These are phyloP conservation scores for Sericinus montela DNA, from an alignment of 2,888 invertebrate genomes.

Conservation along the genomic window DNA sequence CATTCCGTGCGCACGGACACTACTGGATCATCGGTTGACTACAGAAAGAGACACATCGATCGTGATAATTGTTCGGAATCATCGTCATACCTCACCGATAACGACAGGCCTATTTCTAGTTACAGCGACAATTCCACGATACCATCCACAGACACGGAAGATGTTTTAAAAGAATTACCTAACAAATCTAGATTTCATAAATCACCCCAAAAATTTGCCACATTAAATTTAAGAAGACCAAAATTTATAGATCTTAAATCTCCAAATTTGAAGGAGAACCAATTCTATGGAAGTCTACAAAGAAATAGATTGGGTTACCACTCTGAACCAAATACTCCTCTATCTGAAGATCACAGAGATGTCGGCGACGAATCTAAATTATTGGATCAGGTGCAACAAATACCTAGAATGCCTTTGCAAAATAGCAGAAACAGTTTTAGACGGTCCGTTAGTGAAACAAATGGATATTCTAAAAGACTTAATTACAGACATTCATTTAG, in stretches of 20 bases:
- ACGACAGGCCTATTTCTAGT: slow-evolving; percentile 72
- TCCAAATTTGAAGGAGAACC: slow-evolving; percentile 47
- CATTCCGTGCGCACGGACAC: slow-evolving; percentile 69
- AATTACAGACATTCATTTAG: slow-evolving; percentile 74
- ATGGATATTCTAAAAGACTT: slow-evolving; percentile 67
- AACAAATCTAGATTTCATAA: slow-evolving; percentile 70
- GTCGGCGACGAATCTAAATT: slow-evolving; percentile 55
- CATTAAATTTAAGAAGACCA: slow-evolving; percentile 66
- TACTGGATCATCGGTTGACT: slow-evolving; percentile 63
- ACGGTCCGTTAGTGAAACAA: slow-evolving; percentile 69
- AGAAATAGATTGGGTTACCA: slow-evolving; percentile 69
- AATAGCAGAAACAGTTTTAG: slow-evolving; percentile 67
- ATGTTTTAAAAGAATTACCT: slow-evolving; percentile 69
- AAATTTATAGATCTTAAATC: slow-evolving; percentile 69
- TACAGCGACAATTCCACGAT: slow-evolving; percentile 74
- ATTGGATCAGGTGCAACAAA: slow-evolving; percentile 63
- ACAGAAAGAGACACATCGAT: slow-evolving; percentile 69
- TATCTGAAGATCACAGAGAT: slow-evolving; percentile 50
- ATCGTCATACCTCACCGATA: slow-evolving; percentile 71
- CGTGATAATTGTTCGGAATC: slow-evolving; percentile 76
- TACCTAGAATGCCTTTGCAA: slow-evolving; percentile 68
- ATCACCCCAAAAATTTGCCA: slow-evolving; percentile 74
- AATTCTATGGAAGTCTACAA: slow-evolving; percentile 61
- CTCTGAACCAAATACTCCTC: slow-evolving; percentile 73
- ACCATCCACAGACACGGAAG: slow-evolving; percentile 73